Evolutionary conservation across 2,113 vertebrate genomes (phyloP).

Genomic region (Lontra canadensis): DNA sequence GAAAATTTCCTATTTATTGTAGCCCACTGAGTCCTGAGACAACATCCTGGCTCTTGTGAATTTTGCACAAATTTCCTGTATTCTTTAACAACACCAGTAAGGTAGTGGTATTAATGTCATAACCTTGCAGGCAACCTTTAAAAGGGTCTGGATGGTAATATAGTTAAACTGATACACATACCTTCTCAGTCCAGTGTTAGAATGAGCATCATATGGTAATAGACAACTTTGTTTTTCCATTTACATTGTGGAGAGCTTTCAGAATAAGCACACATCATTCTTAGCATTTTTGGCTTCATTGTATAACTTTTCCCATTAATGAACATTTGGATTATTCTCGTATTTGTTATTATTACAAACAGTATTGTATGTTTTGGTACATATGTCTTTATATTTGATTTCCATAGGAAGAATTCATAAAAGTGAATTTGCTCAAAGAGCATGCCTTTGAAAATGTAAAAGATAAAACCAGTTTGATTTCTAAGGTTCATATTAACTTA

Average conservation of each 20-base stretch:
- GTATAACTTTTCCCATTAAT: neutral
- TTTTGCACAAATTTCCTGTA: neutral
- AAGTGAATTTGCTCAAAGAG: neutral
- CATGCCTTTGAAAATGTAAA: slow-evolving; percentile 7
- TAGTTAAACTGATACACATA: neutral
- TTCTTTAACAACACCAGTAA: neutral
- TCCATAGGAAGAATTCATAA: neutral
- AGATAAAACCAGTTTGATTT: neutral
- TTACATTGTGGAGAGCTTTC: neutral
- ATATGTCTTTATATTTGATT: neutral
- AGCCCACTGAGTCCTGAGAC: neutral
- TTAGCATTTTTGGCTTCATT: neutral
- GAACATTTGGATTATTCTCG: neutral
- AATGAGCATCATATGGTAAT: neutral
- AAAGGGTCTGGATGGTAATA: neutral
- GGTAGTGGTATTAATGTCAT: neutral
- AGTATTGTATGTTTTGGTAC: slow-evolving; percentile 1
- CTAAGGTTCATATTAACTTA: neutral
- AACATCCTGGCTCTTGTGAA: neutral
- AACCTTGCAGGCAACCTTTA: neutral
- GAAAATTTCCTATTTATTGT: neutral
- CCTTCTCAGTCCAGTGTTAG: neutral
- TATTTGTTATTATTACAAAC: neutral
- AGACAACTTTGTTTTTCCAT: neutral
- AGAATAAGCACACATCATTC: neutral